Evolutionary conservation across 2,113 vertebrate species (phyloP).

Genomic region (Xenopus laevis): DNA sequence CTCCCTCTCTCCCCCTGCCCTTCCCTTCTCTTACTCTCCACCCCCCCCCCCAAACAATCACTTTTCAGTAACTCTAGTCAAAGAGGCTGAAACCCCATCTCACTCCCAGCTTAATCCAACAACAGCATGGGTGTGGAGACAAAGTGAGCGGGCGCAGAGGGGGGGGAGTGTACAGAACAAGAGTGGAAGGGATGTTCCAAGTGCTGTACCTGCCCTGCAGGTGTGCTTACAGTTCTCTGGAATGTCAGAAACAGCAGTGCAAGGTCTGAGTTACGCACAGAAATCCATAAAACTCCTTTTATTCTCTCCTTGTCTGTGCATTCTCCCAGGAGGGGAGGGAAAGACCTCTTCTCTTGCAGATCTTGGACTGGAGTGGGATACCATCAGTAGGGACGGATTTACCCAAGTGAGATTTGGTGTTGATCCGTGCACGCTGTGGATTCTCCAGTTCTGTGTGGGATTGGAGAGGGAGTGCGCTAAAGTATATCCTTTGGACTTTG

Average conservation of each 20-base stretch:
- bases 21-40: background rate
- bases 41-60: background rate
- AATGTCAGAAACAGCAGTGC: slow-evolving; percentile 50
- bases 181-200: slow-evolving; percentile 49
- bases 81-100: background rate
- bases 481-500: background rate
- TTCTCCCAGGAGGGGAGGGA: background rate
- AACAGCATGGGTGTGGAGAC: slow-evolving; percentile 1
- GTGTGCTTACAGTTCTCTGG: slow-evolving; percentile 59
- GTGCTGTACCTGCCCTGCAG: slow-evolving; percentile 63
- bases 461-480: background rate
- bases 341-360: background rate
- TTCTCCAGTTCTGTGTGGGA: background rate
- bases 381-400: background rate
- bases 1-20: background rate
- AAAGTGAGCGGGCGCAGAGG: slow-evolving; percentile 7
- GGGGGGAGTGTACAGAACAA: background rate
- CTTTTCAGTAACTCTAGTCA: slow-evolving; percentile 2
- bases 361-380: background rate
- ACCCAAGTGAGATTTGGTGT: background rate
- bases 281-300: slow-evolving; percentile 28
- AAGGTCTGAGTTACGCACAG: slow-evolving; percentile 65
- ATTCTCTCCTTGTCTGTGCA: background rate
- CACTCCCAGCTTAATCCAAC: slow-evolving; percentile 17
- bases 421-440: background rate